phyloP scores from a whole-genome alignment of 1,140 invertebrate genomes.

The Camponotus vicinus region DNA sequence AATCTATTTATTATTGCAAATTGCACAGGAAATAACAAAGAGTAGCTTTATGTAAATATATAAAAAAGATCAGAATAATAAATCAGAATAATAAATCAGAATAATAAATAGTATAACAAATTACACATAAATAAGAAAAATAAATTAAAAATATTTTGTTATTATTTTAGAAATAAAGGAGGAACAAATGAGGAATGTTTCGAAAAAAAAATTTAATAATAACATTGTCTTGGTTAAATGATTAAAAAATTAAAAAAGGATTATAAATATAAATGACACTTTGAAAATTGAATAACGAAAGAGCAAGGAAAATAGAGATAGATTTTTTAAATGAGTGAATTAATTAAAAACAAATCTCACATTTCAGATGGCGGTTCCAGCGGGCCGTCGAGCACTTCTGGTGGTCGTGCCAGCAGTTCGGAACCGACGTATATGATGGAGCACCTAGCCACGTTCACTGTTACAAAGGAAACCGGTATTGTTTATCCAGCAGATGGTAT shows the following conservation, averaged over 20 bases:
- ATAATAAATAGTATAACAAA: background rate
- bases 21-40: background rate
- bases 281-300: background rate
- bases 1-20: background rate
- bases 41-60: background rate
- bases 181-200: background rate
- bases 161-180: background rate
- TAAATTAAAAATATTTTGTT: background rate
- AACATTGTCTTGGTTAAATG: background rate
- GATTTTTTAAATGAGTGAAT: background rate
- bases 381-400: slow-evolving; percentile 79
- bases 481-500: slow-evolving; percentile 98
- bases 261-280: background rate
- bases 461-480: slow-evolving; percentile 95
- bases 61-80: background rate
- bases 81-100: background rate
- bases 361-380: slow-evolving; percentile 78
- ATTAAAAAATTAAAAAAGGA: background rate
- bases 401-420: slow-evolving; percentile 85
- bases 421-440: slow-evolving; percentile 96
- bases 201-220: background rate
- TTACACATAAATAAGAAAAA: background rate
- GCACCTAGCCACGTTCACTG: slow-evolving; percentile 99
- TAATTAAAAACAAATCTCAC: slow-evolving; percentile 16
- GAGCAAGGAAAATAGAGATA: background rate